Percentiles rank a stretch among this genome's conserved stretches.
These are phyloP conservation scores for Callaeas wilsoni DNA, from an alignment of 2,113 vertebrate species.

Conservation along the genomic window DNA sequence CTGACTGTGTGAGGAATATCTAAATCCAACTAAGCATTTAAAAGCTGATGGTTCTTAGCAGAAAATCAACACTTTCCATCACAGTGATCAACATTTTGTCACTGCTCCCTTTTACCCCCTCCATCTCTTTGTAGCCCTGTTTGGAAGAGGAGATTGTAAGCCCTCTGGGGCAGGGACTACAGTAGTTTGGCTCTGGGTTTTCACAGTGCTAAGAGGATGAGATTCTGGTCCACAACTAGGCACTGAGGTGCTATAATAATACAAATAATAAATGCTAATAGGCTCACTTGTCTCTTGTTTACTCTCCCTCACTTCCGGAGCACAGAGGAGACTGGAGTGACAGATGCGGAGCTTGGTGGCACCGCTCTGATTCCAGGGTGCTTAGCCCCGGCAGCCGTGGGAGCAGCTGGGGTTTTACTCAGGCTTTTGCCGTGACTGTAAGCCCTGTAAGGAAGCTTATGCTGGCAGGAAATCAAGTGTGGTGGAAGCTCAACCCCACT, in stretches of 20 bases:
- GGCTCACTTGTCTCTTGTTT: background rate
- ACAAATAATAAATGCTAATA: conserved; percentile 50
- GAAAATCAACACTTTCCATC: background rate
- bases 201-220: conserved; percentile 11
- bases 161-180: conserved; percentile 4
- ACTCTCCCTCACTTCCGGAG: background rate
- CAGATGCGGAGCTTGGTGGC: background rate
- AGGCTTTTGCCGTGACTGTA: background rate
- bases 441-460: conserved; percentile 28
- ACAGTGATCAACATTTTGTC: background rate
- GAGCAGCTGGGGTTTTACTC: background rate
- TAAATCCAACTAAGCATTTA: background rate
- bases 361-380: background rate
- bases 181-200: background rate
- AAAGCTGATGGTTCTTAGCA: background rate
- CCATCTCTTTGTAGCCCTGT: background rate
- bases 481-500: background rate
- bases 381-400: background rate
- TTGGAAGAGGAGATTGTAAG: conserved; percentile 20
- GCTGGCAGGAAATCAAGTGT: background rate
- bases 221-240: conserved; percentile 1
- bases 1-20: background rate
- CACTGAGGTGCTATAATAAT: conserved; percentile 40
- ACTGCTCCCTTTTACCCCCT: background rate
- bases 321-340: background rate